Percentiles rank a stretch among this genome's conserved stretches.
Evolutionary conservation across 1,140 invertebrate genomes (phyloP).

Genomic region (Lepidotrigona ventralis): DNA sequence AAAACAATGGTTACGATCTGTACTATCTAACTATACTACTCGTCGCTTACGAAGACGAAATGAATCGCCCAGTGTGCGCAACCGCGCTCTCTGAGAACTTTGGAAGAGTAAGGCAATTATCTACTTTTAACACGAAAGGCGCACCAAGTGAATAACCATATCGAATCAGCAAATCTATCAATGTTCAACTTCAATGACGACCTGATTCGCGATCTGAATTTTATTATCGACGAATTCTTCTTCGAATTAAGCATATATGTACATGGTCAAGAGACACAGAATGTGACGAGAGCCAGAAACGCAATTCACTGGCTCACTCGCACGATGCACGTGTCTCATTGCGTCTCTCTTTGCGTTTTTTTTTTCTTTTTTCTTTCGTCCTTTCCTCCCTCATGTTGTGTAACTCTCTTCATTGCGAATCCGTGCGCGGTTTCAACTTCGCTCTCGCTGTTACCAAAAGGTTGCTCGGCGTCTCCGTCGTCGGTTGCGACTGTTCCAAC

Average conservation of each 20-base stretch:
- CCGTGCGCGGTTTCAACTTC: conserved; percentile 75
- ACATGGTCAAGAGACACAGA: conserved; percentile 40
- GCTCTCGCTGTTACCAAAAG: conserved; percentile 77
- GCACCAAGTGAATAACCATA: background rate
- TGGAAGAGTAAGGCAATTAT: conserved; percentile 45
- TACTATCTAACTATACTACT: conserved; percentile 12
- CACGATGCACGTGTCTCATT: background rate
- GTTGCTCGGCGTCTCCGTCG: conserved; percentile 71
- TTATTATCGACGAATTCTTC: conserved; percentile 27
- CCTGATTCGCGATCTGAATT: conserved; percentile 9
- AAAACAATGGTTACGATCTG: background rate
- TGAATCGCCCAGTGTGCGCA: background rate
- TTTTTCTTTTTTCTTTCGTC: no score
- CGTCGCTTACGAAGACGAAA: background rate
- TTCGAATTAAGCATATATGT: conserved; percentile 46
- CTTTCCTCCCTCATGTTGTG: no score
- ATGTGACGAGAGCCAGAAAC: conserved; percentile 8
- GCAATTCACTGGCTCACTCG: conserved; percentile 14
- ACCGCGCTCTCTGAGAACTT: conserved; percentile 7
- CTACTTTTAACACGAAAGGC: conserved; percentile 13
- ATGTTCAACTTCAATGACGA: background rate
- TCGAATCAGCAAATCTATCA: background rate
- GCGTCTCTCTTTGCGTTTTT: background rate
- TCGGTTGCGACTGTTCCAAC: conserved; percentile 72
- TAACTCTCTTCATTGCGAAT: conserved; percentile 73